Percentiles rank a stretch among this genome's conserved stretches.
These are phyloP conservation scores for Drosophila gunungcola DNA, from an alignment of 1,140 invertebrate species.

Conservation along the genomic window DNA sequence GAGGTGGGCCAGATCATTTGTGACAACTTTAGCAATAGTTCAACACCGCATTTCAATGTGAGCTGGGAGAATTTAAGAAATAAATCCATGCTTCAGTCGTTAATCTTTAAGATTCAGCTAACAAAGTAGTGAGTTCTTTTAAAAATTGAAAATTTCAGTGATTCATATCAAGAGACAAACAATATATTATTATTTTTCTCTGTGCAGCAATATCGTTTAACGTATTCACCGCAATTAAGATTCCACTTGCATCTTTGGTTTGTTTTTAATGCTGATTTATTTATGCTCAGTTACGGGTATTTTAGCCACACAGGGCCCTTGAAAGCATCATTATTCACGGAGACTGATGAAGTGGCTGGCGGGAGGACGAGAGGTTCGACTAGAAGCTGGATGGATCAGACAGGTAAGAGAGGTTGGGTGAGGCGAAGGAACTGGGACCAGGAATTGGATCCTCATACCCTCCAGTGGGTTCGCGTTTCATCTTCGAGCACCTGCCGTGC, in stretches of 20 bases:
- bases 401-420: conserved; percentile 1
- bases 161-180: background rate
- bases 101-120: no score
- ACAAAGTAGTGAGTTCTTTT: no score
- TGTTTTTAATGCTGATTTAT: conserved; percentile 54
- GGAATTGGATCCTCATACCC: conserved; percentile 5
- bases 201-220: conserved; percentile 19
- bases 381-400: conserved; percentile 20
- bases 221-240: conserved; percentile 32
- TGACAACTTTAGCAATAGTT: conserved; percentile 26
- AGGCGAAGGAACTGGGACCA: background rate
- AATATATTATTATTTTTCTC: background rate
- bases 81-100: background rate
- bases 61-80: background rate
- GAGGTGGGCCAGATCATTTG: conserved; percentile 18
- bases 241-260: conserved; percentile 31
- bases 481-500: conserved; percentile 44
- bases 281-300: conserved; percentile 44
- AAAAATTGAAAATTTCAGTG: no score
- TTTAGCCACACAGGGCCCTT: conserved; percentile 27
- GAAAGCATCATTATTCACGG: conserved; percentile 35
- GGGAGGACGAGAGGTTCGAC: conserved; percentile 12
- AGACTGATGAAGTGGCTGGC: conserved; percentile 41
- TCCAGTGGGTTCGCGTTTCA: conserved; percentile 34
- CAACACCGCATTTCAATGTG: background rate